A percentile compares a stretch with the other conserved stretches of the same genome.
phyloP scores from a whole-genome alignment of 2,113 vertebrate genomes.

The Chaenocephalus aceratus region DNA sequence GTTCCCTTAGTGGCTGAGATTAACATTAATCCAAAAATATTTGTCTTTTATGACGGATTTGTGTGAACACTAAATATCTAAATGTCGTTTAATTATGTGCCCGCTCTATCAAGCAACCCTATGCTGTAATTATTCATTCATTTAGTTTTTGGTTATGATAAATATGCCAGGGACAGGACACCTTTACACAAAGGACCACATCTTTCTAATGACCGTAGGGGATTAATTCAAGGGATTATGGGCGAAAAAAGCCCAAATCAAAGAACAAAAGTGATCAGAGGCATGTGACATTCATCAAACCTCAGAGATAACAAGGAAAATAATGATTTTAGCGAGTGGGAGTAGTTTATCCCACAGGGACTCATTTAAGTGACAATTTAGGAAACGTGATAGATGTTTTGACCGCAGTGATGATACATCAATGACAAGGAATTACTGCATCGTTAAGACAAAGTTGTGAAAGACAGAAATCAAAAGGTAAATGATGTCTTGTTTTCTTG shows the following conservation, averaged over 20 bases:
- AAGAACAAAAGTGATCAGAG: background rate
- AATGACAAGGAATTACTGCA: background rate
- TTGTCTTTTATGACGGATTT: too few relatives aligned
- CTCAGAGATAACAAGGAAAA: background rate
- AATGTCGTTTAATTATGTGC: too few relatives aligned
- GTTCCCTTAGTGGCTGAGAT: too few relatives aligned
- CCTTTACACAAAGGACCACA: background rate
- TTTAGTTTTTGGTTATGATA: too few relatives aligned
- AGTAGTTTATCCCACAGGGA: background rate
- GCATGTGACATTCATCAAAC: background rate
- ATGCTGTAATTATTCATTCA: too few relatives aligned
- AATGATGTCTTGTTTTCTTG: conserved; percentile 44
- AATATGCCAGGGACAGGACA: background rate
- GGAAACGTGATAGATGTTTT: background rate
- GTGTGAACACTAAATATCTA: too few relatives aligned
- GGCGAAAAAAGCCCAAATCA: background rate
- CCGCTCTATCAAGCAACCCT: too few relatives aligned
- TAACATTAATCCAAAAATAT: too few relatives aligned
- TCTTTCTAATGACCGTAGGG: background rate
- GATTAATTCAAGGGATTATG: background rate
- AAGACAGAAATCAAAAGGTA: background rate
- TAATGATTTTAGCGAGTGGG: background rate
- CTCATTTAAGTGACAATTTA: conserved; percentile 1
- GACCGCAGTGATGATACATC: background rate
- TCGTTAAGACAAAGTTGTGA: background rate